phyloP scores from a whole-genome alignment of 2,888 invertebrate species.

The Eugnorisma glareosa region DNA sequence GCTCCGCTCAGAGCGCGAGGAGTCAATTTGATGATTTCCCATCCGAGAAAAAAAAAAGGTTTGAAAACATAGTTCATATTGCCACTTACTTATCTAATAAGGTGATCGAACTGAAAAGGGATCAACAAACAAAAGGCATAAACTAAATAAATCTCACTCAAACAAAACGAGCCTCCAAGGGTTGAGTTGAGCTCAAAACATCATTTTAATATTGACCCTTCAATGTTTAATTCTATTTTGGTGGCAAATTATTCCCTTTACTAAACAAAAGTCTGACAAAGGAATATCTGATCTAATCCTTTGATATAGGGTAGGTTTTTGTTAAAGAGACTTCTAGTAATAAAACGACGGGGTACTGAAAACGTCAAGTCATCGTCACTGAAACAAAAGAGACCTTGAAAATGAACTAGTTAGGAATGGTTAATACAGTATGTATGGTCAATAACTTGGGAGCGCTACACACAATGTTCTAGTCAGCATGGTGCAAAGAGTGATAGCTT shows the following conservation, averaged over 20 bases:
- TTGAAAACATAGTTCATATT: too few species aligned
- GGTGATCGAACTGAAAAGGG: constrained; percentile 17
- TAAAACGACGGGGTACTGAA: constrained; percentile 24
- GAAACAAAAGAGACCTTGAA: constrained; percentile 12
- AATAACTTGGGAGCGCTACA: not conserved
- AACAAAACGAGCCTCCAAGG: constrained; percentile 27
- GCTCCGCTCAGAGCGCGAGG: too few species aligned
- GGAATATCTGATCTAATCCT: not conserved
- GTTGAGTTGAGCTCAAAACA: constrained; percentile 35
- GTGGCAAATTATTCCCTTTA: constrained; percentile 57
- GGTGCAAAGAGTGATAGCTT: too few species aligned
- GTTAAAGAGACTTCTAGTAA: not conserved
- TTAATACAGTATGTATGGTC: not conserved
- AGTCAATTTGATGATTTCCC: too few species aligned
- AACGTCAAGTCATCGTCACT: constrained; percentile 33
- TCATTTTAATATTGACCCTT: constrained; percentile 53
- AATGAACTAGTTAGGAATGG: constrained; percentile 11
- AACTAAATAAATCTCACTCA: constrained; percentile 33
- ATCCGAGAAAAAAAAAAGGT: too few species aligned
- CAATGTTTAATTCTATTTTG: constrained; percentile 53
- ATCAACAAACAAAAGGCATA: constrained; percentile 11
- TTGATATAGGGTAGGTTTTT: constrained; percentile 9
- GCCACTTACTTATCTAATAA: not conserved
- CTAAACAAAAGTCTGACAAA: not conserved
- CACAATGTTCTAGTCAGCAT: not conserved